Conservation (phyloP, 2,888 invertebrate genomes). For the Megalurothrips usitatus region DNA sequence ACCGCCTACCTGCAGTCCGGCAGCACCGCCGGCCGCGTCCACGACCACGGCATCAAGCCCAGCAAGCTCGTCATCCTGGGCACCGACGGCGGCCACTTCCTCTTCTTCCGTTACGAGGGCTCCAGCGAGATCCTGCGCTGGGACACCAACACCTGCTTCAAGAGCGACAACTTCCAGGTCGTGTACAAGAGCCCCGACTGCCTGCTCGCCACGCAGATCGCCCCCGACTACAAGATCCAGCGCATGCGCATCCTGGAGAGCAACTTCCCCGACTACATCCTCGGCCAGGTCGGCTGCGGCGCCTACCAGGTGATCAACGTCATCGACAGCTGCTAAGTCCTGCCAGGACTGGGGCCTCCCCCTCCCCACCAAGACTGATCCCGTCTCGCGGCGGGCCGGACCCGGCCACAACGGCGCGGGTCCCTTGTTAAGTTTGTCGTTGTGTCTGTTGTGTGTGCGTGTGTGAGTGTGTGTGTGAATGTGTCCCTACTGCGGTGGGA, state of each 20-base stretch:
- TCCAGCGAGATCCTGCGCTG: slow-evolving; percentile 60
- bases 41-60: slow-evolving; percentile 55
- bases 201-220: slow-evolving; percentile 40
- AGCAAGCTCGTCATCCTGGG: slow-evolving; percentile 57
- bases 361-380: not conserved
- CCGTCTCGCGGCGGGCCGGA: not conserved
- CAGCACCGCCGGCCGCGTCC: slow-evolving; percentile 36
- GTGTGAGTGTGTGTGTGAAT: slow-evolving; percentile 14
- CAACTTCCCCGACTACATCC: slow-evolving; percentile 49
- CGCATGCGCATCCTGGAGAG: slow-evolving; percentile 40
- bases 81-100: slow-evolving; percentile 51
- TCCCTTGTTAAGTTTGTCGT: slow-evolving; percentile 20
- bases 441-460: not conserved
- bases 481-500: not conserved
- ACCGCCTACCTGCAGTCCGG: slow-evolving; percentile 48
- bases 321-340: slow-evolving; percentile 36
- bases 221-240: slow-evolving; percentile 39
- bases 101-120: slow-evolving; percentile 46
- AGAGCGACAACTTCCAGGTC: slow-evolving; percentile 38
- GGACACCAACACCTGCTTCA: slow-evolving; percentile 51
- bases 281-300: slow-evolving; percentile 58
- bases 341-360: not conserved
- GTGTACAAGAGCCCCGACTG: slow-evolving; percentile 38
- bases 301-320: slow-evolving; percentile 52
- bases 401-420: not conserved